Evolutionary conservation across 2,888 invertebrate genomes (phyloP).

Genomic region (Drosophila borealis): DNA sequence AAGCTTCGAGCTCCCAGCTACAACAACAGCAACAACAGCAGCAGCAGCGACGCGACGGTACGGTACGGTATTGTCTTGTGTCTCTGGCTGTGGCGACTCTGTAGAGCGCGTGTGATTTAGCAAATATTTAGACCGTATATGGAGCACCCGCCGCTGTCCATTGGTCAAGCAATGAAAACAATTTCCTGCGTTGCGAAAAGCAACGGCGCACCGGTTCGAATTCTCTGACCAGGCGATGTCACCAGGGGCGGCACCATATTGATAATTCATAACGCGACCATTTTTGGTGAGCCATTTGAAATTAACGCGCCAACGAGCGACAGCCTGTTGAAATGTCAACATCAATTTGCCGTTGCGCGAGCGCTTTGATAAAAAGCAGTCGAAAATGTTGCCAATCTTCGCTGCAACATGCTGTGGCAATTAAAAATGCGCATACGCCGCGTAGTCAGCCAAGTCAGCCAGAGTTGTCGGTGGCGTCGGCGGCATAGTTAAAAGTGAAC

Average conservation of each 20-base stretch:
- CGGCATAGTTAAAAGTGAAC: conserved; percentile 67
- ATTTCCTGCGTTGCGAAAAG: conserved; percentile 75
- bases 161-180: conserved; percentile 58
- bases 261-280: conserved; percentile 77
- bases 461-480: conserved; percentile 33
- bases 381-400: conserved; percentile 71
- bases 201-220: conserved; percentile 26
- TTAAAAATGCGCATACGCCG: conserved; percentile 79
- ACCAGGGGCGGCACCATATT: conserved; percentile 69
- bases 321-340: conserved; percentile 73
- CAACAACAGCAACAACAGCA: conserved; percentile 30
- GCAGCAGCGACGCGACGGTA: conserved; percentile 10
- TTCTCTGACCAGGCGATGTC: conserved; percentile 50
- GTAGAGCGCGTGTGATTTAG: conserved; percentile 77
- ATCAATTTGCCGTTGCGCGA: conserved; percentile 70
- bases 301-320: conserved; percentile 72
- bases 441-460: conserved; percentile 53
- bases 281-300: conserved; percentile 70
- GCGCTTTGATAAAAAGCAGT: conserved; percentile 57
- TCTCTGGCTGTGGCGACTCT: conserved; percentile 37
- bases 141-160: conserved; percentile 66
- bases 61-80: conserved; percentile 65
- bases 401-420: conserved; percentile 74
- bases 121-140: conserved; percentile 80
- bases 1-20: conserved; percentile 37